Base-by-base conservation (phyloP, 1,140 invertebrate species). In the Acyrthosiphon pisum region DNA sequence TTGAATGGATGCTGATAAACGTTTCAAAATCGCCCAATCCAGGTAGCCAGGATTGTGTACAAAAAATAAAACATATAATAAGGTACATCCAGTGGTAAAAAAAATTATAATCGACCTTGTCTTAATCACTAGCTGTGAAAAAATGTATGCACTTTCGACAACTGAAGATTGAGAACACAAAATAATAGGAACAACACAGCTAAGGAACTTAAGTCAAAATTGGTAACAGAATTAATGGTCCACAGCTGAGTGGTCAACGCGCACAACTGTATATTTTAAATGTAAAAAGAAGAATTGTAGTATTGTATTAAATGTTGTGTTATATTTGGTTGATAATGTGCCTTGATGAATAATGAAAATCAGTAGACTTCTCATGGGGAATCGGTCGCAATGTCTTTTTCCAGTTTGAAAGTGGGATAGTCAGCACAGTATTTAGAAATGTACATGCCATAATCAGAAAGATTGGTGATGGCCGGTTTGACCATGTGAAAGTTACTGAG, bases 401-500 rank as follows among this genome's bases (percentile, higher is more conserved):
- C 96, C 94, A 99, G 96, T 94, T 96, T 96, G 95, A 98, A 98
- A 86, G 97, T 97, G 56, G 97, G 96, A 94, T 96, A 96, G 93
- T 96, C 95, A 93, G 95, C 95, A 95, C 98, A 98, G 95, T 97
- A 97, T 35, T 96, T 95, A 56, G 96, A 96, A 95, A 98, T 97
- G 94, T 97, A 97, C 92, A 95, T 95, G 53, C 97, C 98, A 94
- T 97, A 95, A 91, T 95, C 94, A 20, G 96, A 96, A 1, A 97
- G 95, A 95, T 98, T 97, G 46, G 95, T 96, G 60, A 98, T 95
- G 1, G 97, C 96, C 6, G 98, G 98, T 53, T 96, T 95, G 30
- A 97, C 95, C 4, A 98, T 97, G 93, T 96, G 96, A 96, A 98
- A 97, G n/a, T 96, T 97, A 94, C 97, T 96, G 93, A 97, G 96